Evolutionary conservation across 2,113 vertebrate species (phyloP).

Genomic region (Limanda limanda): DNA sequence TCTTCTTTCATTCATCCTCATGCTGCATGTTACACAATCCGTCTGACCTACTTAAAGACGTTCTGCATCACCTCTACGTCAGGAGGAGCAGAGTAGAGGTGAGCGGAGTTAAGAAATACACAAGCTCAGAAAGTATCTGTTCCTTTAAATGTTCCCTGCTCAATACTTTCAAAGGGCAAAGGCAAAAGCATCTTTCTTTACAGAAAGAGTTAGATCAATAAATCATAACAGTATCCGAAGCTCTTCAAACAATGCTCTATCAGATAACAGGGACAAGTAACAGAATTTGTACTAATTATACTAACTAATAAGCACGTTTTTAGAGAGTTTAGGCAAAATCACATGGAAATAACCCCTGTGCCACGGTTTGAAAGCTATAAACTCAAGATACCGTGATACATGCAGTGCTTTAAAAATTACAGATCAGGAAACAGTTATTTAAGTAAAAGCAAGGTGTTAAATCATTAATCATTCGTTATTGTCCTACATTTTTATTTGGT

Average conservation of each 20-base stretch:
- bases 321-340: constrained; percentile 4
- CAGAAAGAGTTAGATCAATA: neutral
- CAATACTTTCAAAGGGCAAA: too few relatives aligned
- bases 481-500: neutral
- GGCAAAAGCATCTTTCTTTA: neutral
- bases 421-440: neutral
- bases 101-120: neutral
- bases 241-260: neutral
- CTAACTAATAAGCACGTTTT: neutral
- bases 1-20: constrained; percentile 15
- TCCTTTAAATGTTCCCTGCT: neutral
- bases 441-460: neutral
- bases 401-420: neutral
- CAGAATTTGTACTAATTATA: neutral
- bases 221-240: neutral
- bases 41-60: constrained; percentile 8
- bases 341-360: neutral
- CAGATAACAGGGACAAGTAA: neutral
- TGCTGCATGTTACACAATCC: constrained; percentile 26
- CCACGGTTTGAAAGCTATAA: neutral
- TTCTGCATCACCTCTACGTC: constrained; percentile 14
- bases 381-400: neutral
- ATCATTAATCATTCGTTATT: neutral
- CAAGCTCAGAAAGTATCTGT: neutral
- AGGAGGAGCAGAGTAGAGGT: neutral